Conservation (phyloP, 2,797 vertebrate species). For the Lagorchestes hirsutus region DNA sequence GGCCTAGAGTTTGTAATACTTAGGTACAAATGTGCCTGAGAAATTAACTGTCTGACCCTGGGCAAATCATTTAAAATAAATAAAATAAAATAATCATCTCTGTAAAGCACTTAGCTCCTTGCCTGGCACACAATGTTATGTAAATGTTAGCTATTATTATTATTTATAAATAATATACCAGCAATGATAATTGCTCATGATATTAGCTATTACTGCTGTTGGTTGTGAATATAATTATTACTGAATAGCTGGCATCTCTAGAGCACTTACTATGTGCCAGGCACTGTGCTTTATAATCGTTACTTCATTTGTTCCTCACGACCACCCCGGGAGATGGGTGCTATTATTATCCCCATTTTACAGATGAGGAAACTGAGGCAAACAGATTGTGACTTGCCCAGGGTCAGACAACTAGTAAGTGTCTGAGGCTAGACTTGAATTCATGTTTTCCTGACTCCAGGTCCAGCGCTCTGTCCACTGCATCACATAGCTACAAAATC, state of each 20-base stretch:
- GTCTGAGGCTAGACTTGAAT: background rate
- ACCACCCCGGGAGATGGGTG: background rate
- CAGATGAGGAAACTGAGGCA: background rate
- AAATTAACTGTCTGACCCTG: background rate
- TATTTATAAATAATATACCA: background rate
- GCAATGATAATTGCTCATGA: background rate
- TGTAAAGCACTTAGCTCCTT: background rate
- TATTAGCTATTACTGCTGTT: background rate
- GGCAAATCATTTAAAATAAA: background rate
- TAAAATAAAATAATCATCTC: background rate
- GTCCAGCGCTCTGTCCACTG: background rate
- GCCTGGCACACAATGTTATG: background rate
- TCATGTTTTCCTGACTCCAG: background rate
- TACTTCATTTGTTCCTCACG: background rate
- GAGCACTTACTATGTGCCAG: no score
- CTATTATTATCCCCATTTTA: background rate
- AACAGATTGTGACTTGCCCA: background rate
- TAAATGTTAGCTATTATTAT: background rate
- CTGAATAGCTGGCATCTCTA: background rate
- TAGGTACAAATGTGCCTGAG: background rate
- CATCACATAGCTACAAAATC: background rate
- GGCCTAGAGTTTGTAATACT: background rate
- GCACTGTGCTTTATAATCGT: background rate
- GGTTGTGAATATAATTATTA: background rate
- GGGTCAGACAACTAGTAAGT: background rate